Evolutionary conservation across 2,797 vertebrate species (phyloP).

Genomic region (Sebastolobus altivelis): DNA sequence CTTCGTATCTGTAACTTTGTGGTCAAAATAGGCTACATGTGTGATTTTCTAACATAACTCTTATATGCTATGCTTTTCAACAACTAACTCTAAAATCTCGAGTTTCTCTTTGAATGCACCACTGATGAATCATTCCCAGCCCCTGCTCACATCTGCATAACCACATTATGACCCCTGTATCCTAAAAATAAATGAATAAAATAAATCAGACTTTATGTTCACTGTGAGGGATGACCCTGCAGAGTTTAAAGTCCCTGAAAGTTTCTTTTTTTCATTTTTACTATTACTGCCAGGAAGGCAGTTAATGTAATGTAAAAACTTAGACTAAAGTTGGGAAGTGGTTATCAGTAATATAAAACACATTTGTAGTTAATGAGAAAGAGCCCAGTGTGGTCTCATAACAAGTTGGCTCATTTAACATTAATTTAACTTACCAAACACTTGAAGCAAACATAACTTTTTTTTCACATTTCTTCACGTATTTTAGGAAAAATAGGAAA

Average conservation of each 20-base stretch:
- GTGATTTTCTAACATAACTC: neutral
- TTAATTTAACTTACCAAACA: neutral
- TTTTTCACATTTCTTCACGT: neutral
- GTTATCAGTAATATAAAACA: neutral
- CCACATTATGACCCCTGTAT: neutral
- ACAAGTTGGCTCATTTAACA: neutral
- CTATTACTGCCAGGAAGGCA: neutral
- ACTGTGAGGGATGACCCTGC: neutral
- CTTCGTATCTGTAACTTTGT: too few relatives aligned
- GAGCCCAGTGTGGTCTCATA: neutral
- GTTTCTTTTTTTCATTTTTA: neutral
- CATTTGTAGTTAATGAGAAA: constrained; percentile 12
- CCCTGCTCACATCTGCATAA: neutral
- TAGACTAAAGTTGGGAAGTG: neutral
- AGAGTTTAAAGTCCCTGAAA: neutral
- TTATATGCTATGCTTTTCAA: neutral
- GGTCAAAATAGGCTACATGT: neutral
- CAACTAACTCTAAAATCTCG: neutral
- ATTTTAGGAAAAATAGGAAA: neutral
- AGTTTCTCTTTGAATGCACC: neutral
- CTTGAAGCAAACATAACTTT: neutral
- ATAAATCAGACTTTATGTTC: constrained; percentile 2
- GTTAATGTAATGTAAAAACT: too few relatives aligned
- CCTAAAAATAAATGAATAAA: neutral
- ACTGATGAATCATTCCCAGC: neutral